Conservation (phyloP, 2,113 vertebrate species). For the Anguilla rostrata region DNA sequence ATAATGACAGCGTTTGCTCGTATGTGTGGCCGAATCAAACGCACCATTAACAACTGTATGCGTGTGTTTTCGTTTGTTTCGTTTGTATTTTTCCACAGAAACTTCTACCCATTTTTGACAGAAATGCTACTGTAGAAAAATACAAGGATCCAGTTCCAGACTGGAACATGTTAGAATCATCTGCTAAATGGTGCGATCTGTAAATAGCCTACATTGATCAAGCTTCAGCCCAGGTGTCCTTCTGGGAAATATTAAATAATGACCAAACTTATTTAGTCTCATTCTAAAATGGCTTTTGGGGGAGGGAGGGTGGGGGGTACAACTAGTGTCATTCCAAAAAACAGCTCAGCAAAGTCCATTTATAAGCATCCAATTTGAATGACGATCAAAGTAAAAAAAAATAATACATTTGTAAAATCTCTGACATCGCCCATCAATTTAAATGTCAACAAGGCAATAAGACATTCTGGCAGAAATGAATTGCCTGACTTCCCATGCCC, state of each 20-base stretch:
- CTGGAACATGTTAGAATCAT: not conserved
- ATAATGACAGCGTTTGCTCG: slow-evolving; percentile 2
- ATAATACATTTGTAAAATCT: slow-evolving; percentile 52
- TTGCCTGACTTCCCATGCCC: slow-evolving; percentile 32
- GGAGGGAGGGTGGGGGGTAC: not conserved
- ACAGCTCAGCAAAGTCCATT: slow-evolving; percentile 5
- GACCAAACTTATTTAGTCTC: slow-evolving; percentile 27
- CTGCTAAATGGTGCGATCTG: not conserved
- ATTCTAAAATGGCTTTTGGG: not conserved
- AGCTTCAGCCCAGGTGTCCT: not conserved
- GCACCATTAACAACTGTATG: not conserved
- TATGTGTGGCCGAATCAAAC: not conserved
- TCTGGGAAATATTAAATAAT: slow-evolving; percentile 19
- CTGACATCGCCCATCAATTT: slow-evolving; percentile 41
- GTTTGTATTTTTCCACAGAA: not conserved
- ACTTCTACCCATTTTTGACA: not conserved
- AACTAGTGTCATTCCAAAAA: slow-evolving; percentile 18
- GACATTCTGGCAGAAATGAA: slow-evolving; percentile 39
- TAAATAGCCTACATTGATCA: not conserved
- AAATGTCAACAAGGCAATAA: slow-evolving; percentile 43
- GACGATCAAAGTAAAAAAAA: not conserved
- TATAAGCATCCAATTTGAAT: slow-evolving; percentile 23
- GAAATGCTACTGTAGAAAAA: not conserved
- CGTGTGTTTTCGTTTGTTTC: too few species aligned
- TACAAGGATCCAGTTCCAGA: not conserved